Percentiles rank a stretch among this genome's conserved stretches.
Evolutionary conservation across 2,113 vertebrate genomes (phyloP).

Genomic region (Canis aureus): DNA sequence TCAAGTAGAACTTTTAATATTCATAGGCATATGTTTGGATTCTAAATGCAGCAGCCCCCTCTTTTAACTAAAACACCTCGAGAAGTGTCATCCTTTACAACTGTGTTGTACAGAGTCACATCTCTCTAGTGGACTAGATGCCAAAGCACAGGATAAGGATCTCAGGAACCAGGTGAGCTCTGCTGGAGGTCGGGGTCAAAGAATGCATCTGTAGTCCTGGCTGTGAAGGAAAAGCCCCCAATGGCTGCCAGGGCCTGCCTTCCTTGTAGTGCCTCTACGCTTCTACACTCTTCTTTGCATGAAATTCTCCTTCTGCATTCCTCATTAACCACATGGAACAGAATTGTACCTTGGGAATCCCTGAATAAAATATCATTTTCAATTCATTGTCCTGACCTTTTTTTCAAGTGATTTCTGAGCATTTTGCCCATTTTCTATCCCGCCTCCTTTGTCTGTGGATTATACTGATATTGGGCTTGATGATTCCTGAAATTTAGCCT

Average conservation of each 20-base stretch:
- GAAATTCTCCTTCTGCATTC: not conserved
- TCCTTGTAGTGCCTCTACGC: not conserved
- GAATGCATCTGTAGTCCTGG: rapidly evolving
- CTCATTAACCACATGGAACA: not conserved
- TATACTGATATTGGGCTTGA: constrained; percentile 22
- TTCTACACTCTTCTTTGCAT: not conserved
- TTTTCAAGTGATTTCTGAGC: not conserved
- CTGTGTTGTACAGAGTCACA: not conserved
- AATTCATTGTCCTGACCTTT: not conserved
- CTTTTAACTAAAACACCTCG: not conserved
- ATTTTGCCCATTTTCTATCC: not conserved
- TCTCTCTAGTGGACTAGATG: not conserved
- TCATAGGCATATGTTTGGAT: not conserved
- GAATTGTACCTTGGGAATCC: not conserved
- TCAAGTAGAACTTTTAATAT: constrained; percentile 28
- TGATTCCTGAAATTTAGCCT: constrained; percentile 25
- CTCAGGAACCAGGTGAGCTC: not conserved
- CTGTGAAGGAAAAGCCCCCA: rapidly evolving
- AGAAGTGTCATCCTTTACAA: not conserved
- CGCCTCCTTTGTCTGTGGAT: constrained; percentile 34
- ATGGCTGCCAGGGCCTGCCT: rapidly evolving
- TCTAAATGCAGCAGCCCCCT: not conserved
- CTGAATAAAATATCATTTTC: constrained; percentile 40
- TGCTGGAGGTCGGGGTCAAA: not conserved
- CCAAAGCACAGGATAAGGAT: not conserved